Evolutionary conservation across 2,888 invertebrate species (phyloP).

Genomic region (Nemotelus nigrinus): DNA sequence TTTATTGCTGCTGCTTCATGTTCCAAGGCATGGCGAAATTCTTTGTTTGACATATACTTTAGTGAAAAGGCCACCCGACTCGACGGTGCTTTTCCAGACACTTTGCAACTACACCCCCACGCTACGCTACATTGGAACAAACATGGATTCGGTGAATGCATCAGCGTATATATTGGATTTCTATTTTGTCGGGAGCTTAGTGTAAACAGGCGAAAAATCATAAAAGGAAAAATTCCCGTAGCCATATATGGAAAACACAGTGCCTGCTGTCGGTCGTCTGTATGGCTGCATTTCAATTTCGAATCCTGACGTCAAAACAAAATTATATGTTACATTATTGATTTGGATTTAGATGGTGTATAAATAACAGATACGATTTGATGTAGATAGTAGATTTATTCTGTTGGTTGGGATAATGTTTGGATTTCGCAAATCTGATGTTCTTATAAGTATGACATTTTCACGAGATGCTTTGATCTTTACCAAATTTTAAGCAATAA

Average conservation of each 20-base stretch:
- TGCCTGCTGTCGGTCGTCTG: conserved; percentile 13
- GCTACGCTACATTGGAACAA: neutral
- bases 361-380: too few relatives aligned
- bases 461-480: too few relatives aligned
- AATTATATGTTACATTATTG: conserved; percentile 19
- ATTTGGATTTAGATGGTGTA: neutral
- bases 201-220: conserved; percentile 44
- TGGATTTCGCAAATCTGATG: too few relatives aligned
- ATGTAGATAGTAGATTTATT: too few relatives aligned
- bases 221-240: conserved; percentile 29
- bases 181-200: conserved; percentile 34
- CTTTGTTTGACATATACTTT: conserved; percentile 35
- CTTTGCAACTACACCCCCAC: conserved; percentile 8
- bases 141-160: neutral
- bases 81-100: conserved; percentile 30
- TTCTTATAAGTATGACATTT: too few relatives aligned
- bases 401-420: too few relatives aligned
- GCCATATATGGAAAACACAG: neutral
- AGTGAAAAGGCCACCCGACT: conserved; percentile 2
- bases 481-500: too few relatives aligned
- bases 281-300: conserved; percentile 17
- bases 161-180: conserved; percentile 5
- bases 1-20: conserved; percentile 44
- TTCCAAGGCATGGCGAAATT: conserved; percentile 23
- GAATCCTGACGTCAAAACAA: conserved; percentile 19